Percentiles rank a stretch among this genome's conserved stretches.
Evolutionary conservation across 2,888 invertebrate genomes (phyloP).

Genomic region (Sphaeridia pumilis): DNA sequence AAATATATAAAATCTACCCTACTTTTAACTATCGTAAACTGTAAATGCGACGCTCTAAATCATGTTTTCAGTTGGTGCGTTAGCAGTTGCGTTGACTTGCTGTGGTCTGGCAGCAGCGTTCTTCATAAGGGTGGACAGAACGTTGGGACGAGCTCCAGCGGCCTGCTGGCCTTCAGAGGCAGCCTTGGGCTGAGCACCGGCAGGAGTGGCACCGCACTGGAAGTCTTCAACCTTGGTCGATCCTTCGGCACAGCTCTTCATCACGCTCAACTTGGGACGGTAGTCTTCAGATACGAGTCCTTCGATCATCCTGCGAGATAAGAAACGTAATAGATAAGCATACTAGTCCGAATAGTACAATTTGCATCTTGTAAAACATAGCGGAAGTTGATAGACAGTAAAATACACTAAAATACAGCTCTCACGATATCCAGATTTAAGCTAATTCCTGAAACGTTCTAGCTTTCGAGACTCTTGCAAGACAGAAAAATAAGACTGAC

Average conservation of each 20-base stretch:
- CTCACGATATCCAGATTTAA: too few relatives aligned
- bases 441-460: too few relatives aligned
- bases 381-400: too few relatives aligned
- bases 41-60: too few relatives aligned
- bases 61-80: neutral
- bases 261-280: conserved; percentile 10
- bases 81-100: neutral
- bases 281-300: conserved; percentile 18
- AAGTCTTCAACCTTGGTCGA: conserved; percentile 2
- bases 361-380: neutral
- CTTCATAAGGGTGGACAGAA: neutral
- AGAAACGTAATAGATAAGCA: neutral
- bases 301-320: conserved; percentile 14
- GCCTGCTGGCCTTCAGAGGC: neutral
- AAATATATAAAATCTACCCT: too few relatives aligned
- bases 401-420: too few relatives aligned
- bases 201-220: neutral
- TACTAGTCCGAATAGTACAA: neutral
- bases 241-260: conserved; percentile 19
- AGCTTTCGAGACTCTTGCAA: too few relatives aligned
- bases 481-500: too few relatives aligned
- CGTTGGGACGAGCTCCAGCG: neutral
- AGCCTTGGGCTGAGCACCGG: neutral
- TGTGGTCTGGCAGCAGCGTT: neutral
- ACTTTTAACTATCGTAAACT: too few relatives aligned